These are phyloP conservation scores for Eudasyphora cyanicolor DNA, from an alignment of 2,888 invertebrate species.

Conservation along the genomic window DNA sequence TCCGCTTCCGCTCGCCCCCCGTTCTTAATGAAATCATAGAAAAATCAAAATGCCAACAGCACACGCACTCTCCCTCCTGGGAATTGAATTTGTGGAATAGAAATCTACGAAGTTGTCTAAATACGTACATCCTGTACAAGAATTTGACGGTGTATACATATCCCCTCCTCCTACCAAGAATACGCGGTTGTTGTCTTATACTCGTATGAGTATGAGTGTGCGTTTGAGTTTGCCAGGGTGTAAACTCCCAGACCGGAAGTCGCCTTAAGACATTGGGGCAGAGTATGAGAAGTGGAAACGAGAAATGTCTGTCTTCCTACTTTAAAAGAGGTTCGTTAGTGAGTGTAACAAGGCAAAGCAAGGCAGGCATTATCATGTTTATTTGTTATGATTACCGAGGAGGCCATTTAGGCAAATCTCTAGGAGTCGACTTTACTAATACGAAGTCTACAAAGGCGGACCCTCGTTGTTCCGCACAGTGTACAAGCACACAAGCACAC, in stretches of 20 bases:
- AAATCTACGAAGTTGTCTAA: conserved; percentile 5
- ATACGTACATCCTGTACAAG: not conserved
- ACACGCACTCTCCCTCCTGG: conserved; percentile 37
- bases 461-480: conserved; percentile 35
- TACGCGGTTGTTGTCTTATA: not conserved
- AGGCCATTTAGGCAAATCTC: not conserved
- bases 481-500: not conserved
- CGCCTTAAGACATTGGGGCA: conserved; percentile 21
- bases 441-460: not conserved
- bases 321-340: conserved; percentile 44
- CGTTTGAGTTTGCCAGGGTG: not conserved
- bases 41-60: conserved; percentile 4
- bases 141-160: not conserved
- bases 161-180: not conserved
- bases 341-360: not conserved
- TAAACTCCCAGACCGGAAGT: conserved; percentile 59
- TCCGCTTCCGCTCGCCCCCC: not conserved
- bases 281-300: not conserved
- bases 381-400: conserved; percentile 18
- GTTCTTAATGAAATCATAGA: not conserved
- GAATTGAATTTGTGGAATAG: not conserved
- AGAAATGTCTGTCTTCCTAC: conserved; percentile 46
- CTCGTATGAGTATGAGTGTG: not conserved
- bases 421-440: not conserved
- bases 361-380: not conserved